phyloP scores from a whole-genome alignment of 2,888 invertebrate species.

The Aplocera efformata region DNA sequence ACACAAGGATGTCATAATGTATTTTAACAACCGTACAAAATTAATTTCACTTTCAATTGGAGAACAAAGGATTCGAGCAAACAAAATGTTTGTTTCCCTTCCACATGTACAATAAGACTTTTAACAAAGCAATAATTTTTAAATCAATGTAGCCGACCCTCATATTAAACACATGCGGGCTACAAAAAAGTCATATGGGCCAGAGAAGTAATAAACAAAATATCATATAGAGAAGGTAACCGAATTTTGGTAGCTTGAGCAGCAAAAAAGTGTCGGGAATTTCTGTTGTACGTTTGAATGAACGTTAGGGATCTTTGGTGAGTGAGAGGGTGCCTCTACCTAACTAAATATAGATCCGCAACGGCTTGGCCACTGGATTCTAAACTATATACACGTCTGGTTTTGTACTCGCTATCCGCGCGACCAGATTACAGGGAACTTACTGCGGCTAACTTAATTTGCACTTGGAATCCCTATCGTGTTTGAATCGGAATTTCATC shows the following conservation, averaged over 20 bases:
- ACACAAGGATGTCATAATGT: slow-evolving; percentile 22
- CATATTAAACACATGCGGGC: slow-evolving; percentile 61
- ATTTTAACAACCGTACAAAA: slow-evolving; percentile 16
- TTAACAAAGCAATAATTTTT: slow-evolving; percentile 43
- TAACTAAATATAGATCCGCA: slow-evolving; percentile 67
- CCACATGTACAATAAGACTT: slow-evolving; percentile 33
- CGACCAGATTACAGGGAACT: slow-evolving; percentile 27
- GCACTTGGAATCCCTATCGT: slow-evolving; percentile 1
- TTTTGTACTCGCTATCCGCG: slow-evolving; percentile 27
- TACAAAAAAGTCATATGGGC: slow-evolving; percentile 51
- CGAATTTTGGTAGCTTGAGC: slow-evolving; percentile 34
- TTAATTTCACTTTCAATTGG: slow-evolving; percentile 20
- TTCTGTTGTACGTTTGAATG: slow-evolving; percentile 7
- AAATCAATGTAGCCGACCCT: slow-evolving; percentile 51
- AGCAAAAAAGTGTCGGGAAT: slow-evolving; percentile 44
- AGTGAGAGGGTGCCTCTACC: slow-evolving; percentile 45
- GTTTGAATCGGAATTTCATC: background rate
- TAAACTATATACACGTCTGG: slow-evolving; percentile 56
- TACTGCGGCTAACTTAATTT: slow-evolving; percentile 22
- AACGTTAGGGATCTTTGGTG: slow-evolving; percentile 17
- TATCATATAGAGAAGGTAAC: slow-evolving; percentile 53
- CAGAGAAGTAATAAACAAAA: slow-evolving; percentile 55
- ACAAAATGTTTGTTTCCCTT: slow-evolving; percentile 5
- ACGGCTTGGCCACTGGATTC: slow-evolving; percentile 46
- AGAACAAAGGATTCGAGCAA: slow-evolving; percentile 5